phyloP scores from a whole-genome alignment of 2,888 invertebrate species.

The Flabesymbios commensalis region DNA sequence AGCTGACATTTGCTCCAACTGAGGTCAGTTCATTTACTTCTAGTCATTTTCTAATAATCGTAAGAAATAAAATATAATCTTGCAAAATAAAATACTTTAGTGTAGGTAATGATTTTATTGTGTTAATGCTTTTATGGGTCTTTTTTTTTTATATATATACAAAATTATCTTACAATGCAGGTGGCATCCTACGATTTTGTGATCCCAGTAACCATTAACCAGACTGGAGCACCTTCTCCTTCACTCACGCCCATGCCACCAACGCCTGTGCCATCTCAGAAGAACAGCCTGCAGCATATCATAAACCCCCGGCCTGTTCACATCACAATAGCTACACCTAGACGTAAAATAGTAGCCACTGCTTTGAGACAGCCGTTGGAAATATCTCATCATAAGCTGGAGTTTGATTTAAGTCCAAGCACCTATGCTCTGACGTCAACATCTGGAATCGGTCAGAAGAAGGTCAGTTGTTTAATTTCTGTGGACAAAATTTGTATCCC shows the following conservation, averaged over 20 bases:
- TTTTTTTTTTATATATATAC: too few relatives aligned
- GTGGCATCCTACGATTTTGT: conserved; percentile 61
- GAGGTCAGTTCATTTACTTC: conserved; percentile 48
- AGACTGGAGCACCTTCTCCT: conserved; percentile 51
- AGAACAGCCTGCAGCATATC: conserved; percentile 51
- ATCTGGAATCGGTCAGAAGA: conserved; percentile 33
- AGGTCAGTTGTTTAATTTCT: conserved; percentile 38
- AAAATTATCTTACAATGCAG: too few relatives aligned
- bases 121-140: too few relatives aligned
- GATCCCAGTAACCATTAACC: conserved; percentile 57
- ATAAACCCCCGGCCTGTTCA: conserved; percentile 51
- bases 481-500: too few relatives aligned
- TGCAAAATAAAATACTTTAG: too few relatives aligned
- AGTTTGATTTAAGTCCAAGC: conserved; percentile 49
- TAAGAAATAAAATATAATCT: too few relatives aligned
- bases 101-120: too few relatives aligned
- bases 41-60: too few relatives aligned
- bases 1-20: conserved; percentile 56
- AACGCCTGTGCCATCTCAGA: conserved; percentile 48
- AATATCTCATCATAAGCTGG: conserved; percentile 49
- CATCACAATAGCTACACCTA: conserved; percentile 48
- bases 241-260: conserved; percentile 49
- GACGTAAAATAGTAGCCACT: conserved; percentile 58
- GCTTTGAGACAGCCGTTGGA: conserved; percentile 57
- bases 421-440: conserved; percentile 40